A percentile compares a stretch with the other conserved stretches of the same genome.
Evolutionary conservation across 2,888 invertebrate species (phyloP).

Genomic region (Adineta ricciae): DNA sequence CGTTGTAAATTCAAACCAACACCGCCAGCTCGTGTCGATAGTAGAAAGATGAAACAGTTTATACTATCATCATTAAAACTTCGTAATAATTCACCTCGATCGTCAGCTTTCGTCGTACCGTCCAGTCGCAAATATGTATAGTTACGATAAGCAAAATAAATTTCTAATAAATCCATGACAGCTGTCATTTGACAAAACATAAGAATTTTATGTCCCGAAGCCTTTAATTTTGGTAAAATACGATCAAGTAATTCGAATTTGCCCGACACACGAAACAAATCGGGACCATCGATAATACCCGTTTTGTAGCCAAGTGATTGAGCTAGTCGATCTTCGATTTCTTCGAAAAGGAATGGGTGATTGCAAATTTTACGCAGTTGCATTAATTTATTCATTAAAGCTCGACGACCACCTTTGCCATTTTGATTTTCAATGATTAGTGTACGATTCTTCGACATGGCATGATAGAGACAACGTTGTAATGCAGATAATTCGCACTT

Average conservation of each 20-base stretch:
- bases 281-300: conserved; percentile 71
- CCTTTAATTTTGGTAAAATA: conserved; percentile 86
- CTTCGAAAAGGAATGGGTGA: conserved; percentile 98
- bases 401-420: conserved; percentile 76
- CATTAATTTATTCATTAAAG: conserved; percentile 97
- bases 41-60: conserved; percentile 83
- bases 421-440: conserved; percentile 71
- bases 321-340: conserved; percentile 91
- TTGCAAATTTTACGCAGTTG: conserved; percentile 95
- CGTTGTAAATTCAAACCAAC: conserved; percentile 92
- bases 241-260: conserved; percentile 94
- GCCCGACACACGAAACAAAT: conserved; percentile 82
- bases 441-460: conserved; percentile 94
- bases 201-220: conserved; percentile 81
- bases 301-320: conserved; percentile 68
- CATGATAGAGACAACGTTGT: conserved; percentile 81
- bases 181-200: conserved; percentile 99
- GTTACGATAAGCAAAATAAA: conserved; percentile 76
- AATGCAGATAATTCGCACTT: conserved; percentile 98
- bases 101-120: conserved; percentile 95
- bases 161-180: conserved; percentile 95
- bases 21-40: conserved; percentile 94
- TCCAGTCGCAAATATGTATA: conserved; percentile 84
- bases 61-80: conserved; percentile 59
- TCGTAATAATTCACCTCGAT: conserved; percentile 78